Evolutionary conservation across 2,797 vertebrate genomes (phyloP), one percentile per base, ranked within the genome.

Genomic region (Danio aesculapii): DNA sequence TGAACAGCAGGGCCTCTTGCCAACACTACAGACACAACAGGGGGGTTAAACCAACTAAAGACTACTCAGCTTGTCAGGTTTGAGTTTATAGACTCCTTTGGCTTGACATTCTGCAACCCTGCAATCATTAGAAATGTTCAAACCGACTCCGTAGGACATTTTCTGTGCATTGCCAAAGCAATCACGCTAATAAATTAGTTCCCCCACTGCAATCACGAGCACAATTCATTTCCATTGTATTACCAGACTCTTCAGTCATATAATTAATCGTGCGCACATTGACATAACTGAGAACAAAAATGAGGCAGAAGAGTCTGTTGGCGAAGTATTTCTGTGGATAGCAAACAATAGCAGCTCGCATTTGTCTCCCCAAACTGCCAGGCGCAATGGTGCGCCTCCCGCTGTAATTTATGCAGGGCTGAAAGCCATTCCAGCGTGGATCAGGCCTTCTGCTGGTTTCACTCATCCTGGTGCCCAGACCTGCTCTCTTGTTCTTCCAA

Each of bases 391-490:
- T 78, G 77, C 53, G 61, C 41, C 76, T 86, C 83, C 68, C 79
- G 83, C 44, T 55, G 87, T 93, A 93, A 93, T 93, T 92, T 93
- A 94, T 94, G 87, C 93, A 90, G 89, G 89, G 87, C 81, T 87
- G 83, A 83, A 83, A 85, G 84, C 82, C 47, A 63, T 83, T 88
- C 83, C 84, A 82, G 77, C 30, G 44, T 81, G 79, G 81, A 75
- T 85, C 86, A 83, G 86, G 90, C 92, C 92, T 93, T 94, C 92
- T 94, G 86, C 83, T 84, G 83, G 84, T 81, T 84, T 81, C 85
- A 79, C 83, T 67, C 70, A 57, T 82, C 84, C 88, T 82, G 86
- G 53, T 83, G 83, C 84, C 84, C 79, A 75, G 83, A 68, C 84
- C 76, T 84, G 58, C 79, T 84, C 87, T 86, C 82, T 83, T 84